phyloP scores from a whole-genome alignment of 2,888 invertebrate species.

The Carterocephalus palaemon region DNA sequence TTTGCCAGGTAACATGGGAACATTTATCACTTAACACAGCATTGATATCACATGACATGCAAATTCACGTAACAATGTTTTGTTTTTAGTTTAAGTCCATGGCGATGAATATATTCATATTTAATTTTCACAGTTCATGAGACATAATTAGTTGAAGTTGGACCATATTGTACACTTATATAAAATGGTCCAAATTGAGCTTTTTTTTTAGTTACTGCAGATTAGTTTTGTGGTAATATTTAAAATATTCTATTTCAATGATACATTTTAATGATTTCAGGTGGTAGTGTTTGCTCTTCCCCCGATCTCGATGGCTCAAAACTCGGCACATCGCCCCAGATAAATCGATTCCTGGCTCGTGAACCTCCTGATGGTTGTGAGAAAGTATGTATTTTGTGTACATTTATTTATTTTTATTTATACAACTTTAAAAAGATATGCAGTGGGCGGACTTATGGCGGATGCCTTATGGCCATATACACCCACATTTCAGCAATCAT shows the following conservation, averaged over 20 bases:
- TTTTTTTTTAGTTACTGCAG: neutral
- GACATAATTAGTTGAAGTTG: no score
- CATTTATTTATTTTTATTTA: neutral
- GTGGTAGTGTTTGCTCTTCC: conserved; percentile 86
- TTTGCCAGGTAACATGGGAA: conserved; percentile 3
- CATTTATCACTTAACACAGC: conserved; percentile 7
- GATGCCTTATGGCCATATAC: no score
- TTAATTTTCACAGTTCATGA: no score
- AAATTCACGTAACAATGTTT: conserved; percentile 4
- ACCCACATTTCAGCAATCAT: no score
- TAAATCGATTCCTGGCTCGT: conserved; percentile 89
- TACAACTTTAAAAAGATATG: no score
- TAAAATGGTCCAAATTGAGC: no score
- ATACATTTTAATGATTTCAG: conserved; percentile 52
- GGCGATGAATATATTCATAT: no score
- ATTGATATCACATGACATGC: neutral
- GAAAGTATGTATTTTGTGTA: conserved; percentile 71
- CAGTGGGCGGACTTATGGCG: no score
- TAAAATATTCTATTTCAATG: neutral
- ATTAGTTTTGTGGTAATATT: neutral
- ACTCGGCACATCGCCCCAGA: conserved; percentile 89
- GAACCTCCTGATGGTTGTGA: conserved; percentile 95
- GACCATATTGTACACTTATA: no score
- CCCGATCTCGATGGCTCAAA: conserved; percentile 85
- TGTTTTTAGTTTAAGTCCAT: no score